Percentiles rank a stretch among this genome's conserved stretches.
phyloP scores from a whole-genome alignment of 2,797 vertebrate species.

The Acanthopagrus latus region DNA sequence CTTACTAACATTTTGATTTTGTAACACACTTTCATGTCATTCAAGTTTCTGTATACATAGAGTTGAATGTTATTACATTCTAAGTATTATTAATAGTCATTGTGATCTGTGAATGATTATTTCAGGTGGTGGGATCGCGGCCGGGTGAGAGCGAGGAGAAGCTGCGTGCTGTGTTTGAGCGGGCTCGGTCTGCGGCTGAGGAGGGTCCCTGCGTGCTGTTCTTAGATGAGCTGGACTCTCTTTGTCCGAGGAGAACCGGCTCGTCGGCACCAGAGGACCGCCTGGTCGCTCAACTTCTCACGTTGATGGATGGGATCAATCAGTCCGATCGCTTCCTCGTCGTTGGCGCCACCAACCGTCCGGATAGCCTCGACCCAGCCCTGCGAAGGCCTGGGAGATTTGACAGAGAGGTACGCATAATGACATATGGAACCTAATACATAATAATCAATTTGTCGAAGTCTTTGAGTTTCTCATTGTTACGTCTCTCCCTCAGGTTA shows the following conservation, averaged over 20 bases:
- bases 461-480: background rate
- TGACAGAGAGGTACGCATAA: conserved; percentile 91
- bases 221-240: conserved; percentile 93
- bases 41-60: background rate
- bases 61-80: background rate
- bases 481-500: conserved; percentile 79
- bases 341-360: conserved; percentile 92
- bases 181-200: conserved; percentile 81
- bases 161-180: conserved; percentile 88
- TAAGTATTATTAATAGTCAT: no score
- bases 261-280: conserved; percentile 88
- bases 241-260: conserved; percentile 89
- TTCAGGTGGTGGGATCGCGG: conserved; percentile 88
- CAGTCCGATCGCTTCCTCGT: conserved; percentile 85
- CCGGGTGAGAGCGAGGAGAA: conserved; percentile 95
- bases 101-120: background rate
- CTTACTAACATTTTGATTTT: no score
- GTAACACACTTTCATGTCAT: no score
- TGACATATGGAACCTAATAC: background rate
- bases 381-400: conserved; percentile 94
- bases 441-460: background rate
- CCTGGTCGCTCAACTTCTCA: conserved; percentile 93
- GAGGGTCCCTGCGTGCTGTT: conserved; percentile 91
- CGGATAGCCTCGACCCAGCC: conserved; percentile 91
- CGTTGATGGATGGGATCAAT: conserved; percentile 91